Conservation (phyloP, 2,113 vertebrate genomes). For the Narcine bancroftii region DNA sequence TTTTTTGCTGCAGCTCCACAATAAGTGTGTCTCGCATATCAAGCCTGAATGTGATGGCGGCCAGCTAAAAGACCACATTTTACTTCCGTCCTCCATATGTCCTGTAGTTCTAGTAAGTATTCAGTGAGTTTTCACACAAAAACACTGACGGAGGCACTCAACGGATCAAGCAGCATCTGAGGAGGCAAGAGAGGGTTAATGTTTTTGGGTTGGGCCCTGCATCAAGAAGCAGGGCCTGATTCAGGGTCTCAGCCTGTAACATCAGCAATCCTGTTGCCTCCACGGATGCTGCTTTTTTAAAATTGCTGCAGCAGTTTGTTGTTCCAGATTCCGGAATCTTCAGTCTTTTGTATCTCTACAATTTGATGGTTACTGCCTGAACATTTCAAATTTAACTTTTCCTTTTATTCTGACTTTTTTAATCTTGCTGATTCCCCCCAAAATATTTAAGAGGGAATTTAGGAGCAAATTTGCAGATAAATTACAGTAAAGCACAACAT, state of each 20-base stretch:
- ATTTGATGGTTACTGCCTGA: neutral
- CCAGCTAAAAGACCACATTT: constrained; percentile 69
- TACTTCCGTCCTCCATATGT: constrained; percentile 79
- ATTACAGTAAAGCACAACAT: too few species aligned
- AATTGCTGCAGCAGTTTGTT: too few species aligned
- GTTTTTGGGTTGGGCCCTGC: too few species aligned
- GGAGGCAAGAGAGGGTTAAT: too few species aligned
- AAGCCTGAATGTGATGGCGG: constrained; percentile 69
- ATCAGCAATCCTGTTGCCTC: too few species aligned
- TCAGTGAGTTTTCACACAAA: neutral
- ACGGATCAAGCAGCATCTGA: too few species aligned
- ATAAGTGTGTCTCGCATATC: constrained; percentile 62
- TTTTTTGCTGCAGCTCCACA: constrained; percentile 62
- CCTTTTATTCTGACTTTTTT: neutral
- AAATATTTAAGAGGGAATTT: neutral
- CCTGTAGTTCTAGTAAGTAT: constrained; percentile 69
- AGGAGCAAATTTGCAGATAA: too few species aligned
- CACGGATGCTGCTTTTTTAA: too few species aligned
- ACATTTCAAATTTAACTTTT: neutral
- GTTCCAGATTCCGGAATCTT: too few species aligned
- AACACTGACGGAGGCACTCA: too few species aligned
- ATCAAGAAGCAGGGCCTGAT: too few species aligned
- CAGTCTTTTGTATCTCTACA: neutral
- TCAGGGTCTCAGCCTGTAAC: too few species aligned
- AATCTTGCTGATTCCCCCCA: neutral